These are phyloP conservation scores for Cerceris rybyensis DNA, from an alignment of 2,888 invertebrate genomes.

Conservation along the genomic window DNA sequence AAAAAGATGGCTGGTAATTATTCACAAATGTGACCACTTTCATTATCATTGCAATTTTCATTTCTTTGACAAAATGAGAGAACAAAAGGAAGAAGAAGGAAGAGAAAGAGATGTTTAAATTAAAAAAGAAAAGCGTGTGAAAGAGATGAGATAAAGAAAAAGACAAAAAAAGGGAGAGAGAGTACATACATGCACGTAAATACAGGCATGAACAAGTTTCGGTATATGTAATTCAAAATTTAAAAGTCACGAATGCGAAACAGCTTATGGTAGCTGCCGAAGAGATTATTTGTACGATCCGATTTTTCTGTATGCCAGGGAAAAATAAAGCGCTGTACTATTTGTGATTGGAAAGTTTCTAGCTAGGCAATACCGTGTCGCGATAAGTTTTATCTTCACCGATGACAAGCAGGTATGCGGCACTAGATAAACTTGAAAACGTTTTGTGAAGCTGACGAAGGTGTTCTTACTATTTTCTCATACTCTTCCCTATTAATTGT, in stretches of 20 bases:
- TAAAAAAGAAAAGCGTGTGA: too few species aligned
- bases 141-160: too few species aligned
- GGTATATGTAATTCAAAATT: too few species aligned
- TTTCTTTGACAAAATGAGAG: too few species aligned
- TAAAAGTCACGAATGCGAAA: too few species aligned
- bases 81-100: too few species aligned
- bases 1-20: not conserved
- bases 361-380: not conserved
- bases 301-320: not conserved
- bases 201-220: too few species aligned
- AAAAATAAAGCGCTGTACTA: not conserved
- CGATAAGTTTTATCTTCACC: not conserved
- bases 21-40: not conserved
- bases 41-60: too few species aligned
- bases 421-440: not conserved
- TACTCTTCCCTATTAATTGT: too few species aligned
- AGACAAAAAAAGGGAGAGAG: too few species aligned
- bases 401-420: not conserved
- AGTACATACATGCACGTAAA: too few species aligned
- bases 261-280: not conserved
- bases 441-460: not conserved
- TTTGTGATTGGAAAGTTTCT: constrained; percentile 1
- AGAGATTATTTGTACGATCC: not conserved
- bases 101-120: too few species aligned
- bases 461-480: not conserved